These are phyloP conservation scores for Calephelis virginiensis DNA, from an alignment of 1,140 invertebrate species.

Conservation along the genomic window DNA sequence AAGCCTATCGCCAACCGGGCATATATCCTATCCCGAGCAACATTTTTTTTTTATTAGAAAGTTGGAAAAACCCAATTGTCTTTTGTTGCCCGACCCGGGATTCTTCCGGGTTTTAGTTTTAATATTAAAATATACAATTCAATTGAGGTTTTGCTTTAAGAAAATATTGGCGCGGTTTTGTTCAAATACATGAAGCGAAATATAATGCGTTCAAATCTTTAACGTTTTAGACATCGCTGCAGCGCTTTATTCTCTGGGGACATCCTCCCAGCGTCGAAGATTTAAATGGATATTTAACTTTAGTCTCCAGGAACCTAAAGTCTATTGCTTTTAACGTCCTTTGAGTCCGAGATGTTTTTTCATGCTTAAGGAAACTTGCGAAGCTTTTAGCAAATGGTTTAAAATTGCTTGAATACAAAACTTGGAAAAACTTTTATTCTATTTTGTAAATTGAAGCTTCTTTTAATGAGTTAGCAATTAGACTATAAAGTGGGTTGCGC, in stretches of 20 bases:
- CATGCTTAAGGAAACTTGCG: conserved; percentile 50
- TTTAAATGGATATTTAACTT: conserved; percentile 78
- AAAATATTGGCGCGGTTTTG: no score
- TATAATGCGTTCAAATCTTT: conserved; percentile 5
- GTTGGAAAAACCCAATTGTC: no score
- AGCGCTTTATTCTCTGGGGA: conserved; percentile 53
- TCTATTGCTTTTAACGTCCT: conserved; percentile 68
- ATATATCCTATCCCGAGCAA: no score
- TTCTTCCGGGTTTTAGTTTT: no score
- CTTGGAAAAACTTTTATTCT: conserved; percentile 42
- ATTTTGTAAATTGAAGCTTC: conserved; percentile 16
- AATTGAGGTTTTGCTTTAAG: no score
- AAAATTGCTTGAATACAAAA: conserved; percentile 57
- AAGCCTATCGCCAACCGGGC: no score
- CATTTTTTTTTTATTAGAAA: no score
- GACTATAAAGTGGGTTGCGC: not conserved
- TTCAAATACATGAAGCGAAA: conserved; percentile 3
- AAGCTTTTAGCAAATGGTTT: conserved; percentile 72
- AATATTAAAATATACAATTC: no score
- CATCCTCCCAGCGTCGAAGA: conserved; percentile 58
- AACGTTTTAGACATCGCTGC: conserved; percentile 59
- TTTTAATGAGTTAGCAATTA: conserved; percentile 10
- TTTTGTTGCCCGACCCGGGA: no score
- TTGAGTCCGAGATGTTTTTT: conserved; percentile 52
- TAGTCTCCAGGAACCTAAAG: conserved; percentile 71